Evolutionary conservation across 92 coral and sea anemone genomes (phyloP).

Genomic region (Epizoanthus scotinus): DNA sequence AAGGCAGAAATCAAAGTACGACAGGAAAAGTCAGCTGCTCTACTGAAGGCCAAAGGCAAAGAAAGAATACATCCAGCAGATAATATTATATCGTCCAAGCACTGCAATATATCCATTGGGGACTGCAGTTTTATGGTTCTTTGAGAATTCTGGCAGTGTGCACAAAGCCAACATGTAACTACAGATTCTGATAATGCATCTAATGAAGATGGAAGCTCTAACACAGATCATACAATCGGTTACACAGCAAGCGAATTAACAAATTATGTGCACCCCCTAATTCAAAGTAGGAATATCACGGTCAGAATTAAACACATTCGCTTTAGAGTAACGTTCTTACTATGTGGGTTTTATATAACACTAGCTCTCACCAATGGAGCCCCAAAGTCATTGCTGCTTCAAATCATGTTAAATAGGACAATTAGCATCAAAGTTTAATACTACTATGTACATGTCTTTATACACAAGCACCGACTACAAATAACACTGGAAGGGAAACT

Average conservation of each 20-base stretch:
- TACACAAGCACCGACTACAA: no score
- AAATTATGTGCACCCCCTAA: constrained; percentile 17
- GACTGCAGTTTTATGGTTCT: constrained; percentile 25
- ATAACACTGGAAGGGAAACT: no score
- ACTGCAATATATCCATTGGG: constrained; percentile 34
- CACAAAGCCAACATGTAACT: neutral
- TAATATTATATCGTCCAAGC: constrained; percentile 29
- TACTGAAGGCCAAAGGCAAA: neutral
- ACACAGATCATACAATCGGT: constrained; percentile 39
- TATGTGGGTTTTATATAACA: constrained; percentile 28
- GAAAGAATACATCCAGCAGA: neutral
- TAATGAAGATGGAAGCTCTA: constrained; percentile 19
- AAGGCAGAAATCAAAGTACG: neutral
- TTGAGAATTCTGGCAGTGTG: constrained; percentile 40
- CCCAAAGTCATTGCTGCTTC: constrained; percentile 16
- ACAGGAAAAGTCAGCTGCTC: neutral
- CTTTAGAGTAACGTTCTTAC: constrained; percentile 4
- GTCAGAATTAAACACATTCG: constrained; percentile 11
- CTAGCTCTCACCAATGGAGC: constrained; percentile 29
- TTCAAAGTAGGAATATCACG: neutral
- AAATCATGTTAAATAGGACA: constrained; percentile 2
- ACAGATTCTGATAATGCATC: neutral
- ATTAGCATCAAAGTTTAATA: no score
- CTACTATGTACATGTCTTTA: no score
- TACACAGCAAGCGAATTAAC: constrained; percentile 44